These are phyloP conservation scores for Cephus pygmeus DNA, from an alignment of 2,888 invertebrate genomes.

Conservation along the genomic window DNA sequence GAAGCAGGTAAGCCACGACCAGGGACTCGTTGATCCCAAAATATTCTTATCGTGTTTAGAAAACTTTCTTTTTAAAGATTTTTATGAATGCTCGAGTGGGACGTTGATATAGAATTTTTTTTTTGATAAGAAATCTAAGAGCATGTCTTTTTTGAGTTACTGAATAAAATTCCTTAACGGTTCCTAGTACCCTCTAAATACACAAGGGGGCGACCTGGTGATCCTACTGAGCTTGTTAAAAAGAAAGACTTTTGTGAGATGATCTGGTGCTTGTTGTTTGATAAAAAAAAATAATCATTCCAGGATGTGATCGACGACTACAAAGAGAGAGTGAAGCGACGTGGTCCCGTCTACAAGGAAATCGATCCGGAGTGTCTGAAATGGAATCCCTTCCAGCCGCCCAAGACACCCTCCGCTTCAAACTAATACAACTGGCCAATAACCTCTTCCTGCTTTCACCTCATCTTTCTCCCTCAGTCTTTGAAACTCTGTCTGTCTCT, in stretches of 20 bases:
- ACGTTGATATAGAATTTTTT: background rate
- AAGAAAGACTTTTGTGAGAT: background rate
- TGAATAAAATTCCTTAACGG: background rate
- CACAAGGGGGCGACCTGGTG: background rate
- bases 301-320: slow-evolving; percentile 95
- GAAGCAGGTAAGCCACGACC: slow-evolving; percentile 76
- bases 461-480: background rate
- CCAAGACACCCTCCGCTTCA: slow-evolving; percentile 68
- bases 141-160: background rate
- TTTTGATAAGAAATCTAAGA: background rate
- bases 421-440: slow-evolving; percentile 45
- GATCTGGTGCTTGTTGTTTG: background rate
- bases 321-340: slow-evolving; percentile 81
- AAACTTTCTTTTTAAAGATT: background rate
- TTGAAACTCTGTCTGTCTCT: background rate
- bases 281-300: slow-evolving; percentile 31
- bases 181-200: background rate
- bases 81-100: background rate
- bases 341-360: slow-evolving; percentile 82
- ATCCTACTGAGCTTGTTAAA: background rate
- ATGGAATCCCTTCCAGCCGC: slow-evolving; percentile 85
- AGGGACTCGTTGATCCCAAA: background rate
- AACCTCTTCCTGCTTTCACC: background rate
- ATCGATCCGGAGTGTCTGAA: slow-evolving; percentile 89
- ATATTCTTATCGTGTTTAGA: background rate